Conservation (phyloP, 2,113 vertebrate genomes). For the Boleophthalmus pectinirostris region DNA sequence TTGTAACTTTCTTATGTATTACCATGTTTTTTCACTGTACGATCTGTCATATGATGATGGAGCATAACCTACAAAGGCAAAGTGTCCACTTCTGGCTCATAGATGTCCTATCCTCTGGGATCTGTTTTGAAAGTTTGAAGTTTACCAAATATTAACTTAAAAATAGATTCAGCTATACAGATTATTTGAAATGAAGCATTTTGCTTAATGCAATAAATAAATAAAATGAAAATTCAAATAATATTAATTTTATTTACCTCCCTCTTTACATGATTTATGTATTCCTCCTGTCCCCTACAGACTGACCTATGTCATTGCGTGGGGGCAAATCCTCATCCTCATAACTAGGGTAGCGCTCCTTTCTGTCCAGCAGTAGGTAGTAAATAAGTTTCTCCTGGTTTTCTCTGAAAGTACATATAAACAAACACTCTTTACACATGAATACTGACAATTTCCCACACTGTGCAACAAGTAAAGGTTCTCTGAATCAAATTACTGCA, state of each 20-base stretch:
- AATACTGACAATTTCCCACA: background rate
- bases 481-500: background rate
- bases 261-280: too few relatives aligned
- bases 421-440: background rate
- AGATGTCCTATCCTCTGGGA: conserved; percentile 19
- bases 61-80: conserved; percentile 29
- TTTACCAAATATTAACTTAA: background rate
- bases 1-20: conserved; percentile 10
- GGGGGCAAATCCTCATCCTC: conserved; percentile 91
- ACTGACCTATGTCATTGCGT: conserved; percentile 87
- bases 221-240: background rate
- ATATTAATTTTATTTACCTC: background rate
- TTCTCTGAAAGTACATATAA: conserved; percentile 72
- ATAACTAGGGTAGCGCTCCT: conserved; percentile 92
- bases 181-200: background rate
- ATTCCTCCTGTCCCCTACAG: conserved; percentile 52
- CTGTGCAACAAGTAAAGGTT: background rate
- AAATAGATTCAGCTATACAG: background rate
- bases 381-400: conserved; percentile 97
- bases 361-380: conserved; percentile 90
- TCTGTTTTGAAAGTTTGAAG: conserved; percentile 6
- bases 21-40: conserved; percentile 14
- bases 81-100: conserved; percentile 17
- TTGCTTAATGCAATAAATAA: background rate
- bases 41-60: conserved; percentile 48